A percentile compares a stretch with the other conserved stretches of the same genome.
These are phyloP conservation scores for Antigone vipio DNA, from an alignment of 2,113 vertebrate species.

Conservation along the genomic window DNA sequence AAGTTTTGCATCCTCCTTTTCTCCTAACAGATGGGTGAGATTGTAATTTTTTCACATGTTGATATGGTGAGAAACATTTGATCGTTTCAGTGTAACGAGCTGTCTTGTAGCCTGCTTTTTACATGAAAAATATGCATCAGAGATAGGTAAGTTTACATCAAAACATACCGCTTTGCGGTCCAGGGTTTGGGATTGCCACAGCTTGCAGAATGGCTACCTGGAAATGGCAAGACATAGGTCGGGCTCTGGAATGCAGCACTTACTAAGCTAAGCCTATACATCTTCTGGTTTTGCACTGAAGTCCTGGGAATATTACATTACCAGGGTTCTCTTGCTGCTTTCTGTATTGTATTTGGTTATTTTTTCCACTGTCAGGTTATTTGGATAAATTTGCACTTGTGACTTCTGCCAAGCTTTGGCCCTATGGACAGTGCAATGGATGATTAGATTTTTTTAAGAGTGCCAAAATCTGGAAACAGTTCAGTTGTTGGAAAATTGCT, in stretches of 20 bases:
- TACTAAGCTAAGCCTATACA: background rate
- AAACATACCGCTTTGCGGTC: background rate
- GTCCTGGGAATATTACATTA: background rate
- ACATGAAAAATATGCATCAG: background rate
- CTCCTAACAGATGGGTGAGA: background rate
- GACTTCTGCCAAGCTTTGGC: background rate
- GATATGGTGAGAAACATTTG: background rate
- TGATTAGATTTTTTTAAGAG: background rate
- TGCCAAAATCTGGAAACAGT: background rate
- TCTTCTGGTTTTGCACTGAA: background rate
- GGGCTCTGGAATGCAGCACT: fast-evolving
- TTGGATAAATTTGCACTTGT: background rate
- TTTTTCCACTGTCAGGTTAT: background rate
- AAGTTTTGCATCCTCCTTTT: background rate
- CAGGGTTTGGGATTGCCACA: background rate
- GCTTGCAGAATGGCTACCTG: background rate
- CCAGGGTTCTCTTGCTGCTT: background rate
- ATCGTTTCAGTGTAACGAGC: background rate
- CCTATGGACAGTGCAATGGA: background rate
- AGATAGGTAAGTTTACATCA: background rate
- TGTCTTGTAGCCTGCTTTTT: background rate
- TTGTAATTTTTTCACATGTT: background rate
- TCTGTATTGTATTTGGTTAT: background rate
- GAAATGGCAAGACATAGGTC: background rate
- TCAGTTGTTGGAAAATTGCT: slow-evolving; percentile 2